Conservation (phyloP, 2,888 invertebrate genomes). For the Leptogaster cylindrica region DNA sequence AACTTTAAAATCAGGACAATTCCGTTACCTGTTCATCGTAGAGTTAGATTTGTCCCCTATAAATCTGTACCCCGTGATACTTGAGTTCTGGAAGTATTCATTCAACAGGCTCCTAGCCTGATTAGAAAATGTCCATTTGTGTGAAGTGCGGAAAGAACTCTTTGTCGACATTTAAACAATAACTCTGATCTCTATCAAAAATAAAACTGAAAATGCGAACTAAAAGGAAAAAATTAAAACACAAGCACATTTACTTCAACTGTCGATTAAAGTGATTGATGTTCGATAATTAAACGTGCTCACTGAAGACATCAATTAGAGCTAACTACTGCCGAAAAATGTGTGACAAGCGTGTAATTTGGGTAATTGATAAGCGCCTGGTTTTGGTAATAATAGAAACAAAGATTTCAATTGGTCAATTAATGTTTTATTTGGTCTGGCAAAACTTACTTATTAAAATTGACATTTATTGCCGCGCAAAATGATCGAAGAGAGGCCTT, state of each 20-base stretch:
- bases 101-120: neutral
- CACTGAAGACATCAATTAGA: too few species aligned
- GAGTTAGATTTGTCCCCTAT: neutral
- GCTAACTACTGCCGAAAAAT: too few species aligned
- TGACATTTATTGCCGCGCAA: slow-evolving; percentile 36
- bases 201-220: neutral
- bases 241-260: neutral
- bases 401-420: neutral
- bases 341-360: too few species aligned
- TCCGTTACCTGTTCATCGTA: neutral
- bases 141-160: neutral
- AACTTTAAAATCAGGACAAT: neutral
- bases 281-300: too few species aligned
- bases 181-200: neutral
- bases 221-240: neutral
- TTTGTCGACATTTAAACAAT: neutral
- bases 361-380: neutral
- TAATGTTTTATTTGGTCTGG: neutral
- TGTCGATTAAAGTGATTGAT: slow-evolving; percentile 8
- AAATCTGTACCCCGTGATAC: slow-evolving; percentile 38
- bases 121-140: slow-evolving; percentile 8
- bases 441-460: neutral
- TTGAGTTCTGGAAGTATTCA: slow-evolving; percentile 25
- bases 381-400: neutral
- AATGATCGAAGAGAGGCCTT: slow-evolving; percentile 63